Evolutionary conservation across 2,888 invertebrate genomes (phyloP), one percentile per base, ranked within the genome.

Genomic region (Rhagium mordax): DNA sequence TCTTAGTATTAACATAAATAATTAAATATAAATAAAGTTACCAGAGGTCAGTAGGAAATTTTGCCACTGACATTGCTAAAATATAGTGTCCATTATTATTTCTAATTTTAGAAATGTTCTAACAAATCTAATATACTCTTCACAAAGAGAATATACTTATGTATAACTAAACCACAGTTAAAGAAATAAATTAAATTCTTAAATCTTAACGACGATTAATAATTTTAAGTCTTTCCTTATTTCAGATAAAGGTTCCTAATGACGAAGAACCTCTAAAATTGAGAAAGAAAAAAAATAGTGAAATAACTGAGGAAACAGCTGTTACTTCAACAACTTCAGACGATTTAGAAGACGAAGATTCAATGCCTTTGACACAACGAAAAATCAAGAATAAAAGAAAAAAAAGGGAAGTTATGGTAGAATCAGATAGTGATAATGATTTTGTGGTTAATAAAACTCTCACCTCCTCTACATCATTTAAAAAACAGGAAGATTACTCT

Each of bases 251-350:
- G 7, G 24, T 47, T 53, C 16, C 71, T 59, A 47, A 69, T 29
- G 21, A 51, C 33, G 21, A 67, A 48, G 47, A 61, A 41, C 41
- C 60, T 8, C 24, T 55, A 27, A 69, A 69, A 41, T 21, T 29
- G 60, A 47, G 51, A 21, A 47, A 53, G 41, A 53, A 55, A 51
- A 33, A 78, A 75, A 1, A 68, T 75, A 79, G 18, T 24, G n/a
- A 21, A 33, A 21, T 65, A 64, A 79, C 75, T 1, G 81, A 82
- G 55, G 80, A 81, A 48, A 79, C 80, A 2, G 77, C 78, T 0
- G 82, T 81, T 8, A 81, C 81, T 0, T 77, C 77, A 8, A 76
- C 78, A 29, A 78, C 77, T 13, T 68, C 74, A 5, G 74, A 75
- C 29, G 74, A 76, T 47, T 29, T 53, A 33, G 65, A 65, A 10